A percentile compares a stretch with the other conserved stretches of the same genome.
Evolutionary conservation across 2,113 vertebrate genomes (phyloP).

Genomic region (Candoia aspera): DNA sequence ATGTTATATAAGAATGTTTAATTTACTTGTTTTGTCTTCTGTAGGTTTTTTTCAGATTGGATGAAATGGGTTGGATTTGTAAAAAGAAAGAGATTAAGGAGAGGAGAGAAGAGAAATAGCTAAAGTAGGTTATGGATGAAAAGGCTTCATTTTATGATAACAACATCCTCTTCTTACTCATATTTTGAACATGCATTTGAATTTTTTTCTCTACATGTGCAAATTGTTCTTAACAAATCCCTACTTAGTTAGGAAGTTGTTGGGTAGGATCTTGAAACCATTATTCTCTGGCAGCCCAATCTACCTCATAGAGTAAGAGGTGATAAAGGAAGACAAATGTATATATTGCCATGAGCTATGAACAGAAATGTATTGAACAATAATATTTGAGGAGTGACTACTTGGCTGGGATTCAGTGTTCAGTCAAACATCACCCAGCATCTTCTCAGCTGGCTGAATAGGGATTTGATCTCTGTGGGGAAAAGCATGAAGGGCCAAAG

Average conservation of each 20-base stretch:
- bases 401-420: not conserved
- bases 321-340: not conserved
- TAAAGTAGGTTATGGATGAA: not conserved
- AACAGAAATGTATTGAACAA: not conserved
- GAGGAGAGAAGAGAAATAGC: not conserved
- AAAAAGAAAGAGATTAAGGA: not conserved
- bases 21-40: not conserved
- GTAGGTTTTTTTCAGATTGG: not conserved
- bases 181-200: not conserved
- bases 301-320: not conserved
- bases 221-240: not conserved
- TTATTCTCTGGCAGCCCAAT: not conserved
- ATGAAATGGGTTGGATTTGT: not conserved
- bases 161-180: not conserved
- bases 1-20: slow-evolving; percentile 2
- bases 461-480: not conserved
- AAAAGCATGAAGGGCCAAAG: not conserved
- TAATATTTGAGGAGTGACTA: not conserved
- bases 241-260: not conserved
- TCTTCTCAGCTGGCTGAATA: not conserved
- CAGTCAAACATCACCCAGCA: not conserved
- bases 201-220: not conserved
- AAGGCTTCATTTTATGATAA: not conserved
- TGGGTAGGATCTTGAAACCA: not conserved
- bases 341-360: not conserved